Conservation (phyloP, 1,140 invertebrate species). For the Chrysoperla carnea region DNA sequence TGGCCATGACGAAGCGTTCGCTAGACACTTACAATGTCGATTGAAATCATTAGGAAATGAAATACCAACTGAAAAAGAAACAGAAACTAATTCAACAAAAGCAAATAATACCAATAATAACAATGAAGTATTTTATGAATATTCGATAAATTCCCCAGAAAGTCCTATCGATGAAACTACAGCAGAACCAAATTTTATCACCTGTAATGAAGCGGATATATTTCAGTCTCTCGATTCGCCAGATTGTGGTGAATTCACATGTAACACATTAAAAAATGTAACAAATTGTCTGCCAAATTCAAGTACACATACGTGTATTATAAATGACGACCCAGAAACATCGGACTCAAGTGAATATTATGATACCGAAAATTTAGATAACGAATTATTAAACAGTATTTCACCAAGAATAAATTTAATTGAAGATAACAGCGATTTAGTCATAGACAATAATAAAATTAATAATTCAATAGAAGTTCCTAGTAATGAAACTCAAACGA, state of each 20-base stretch:
- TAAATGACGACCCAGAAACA: slow-evolving; percentile 25
- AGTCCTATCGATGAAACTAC: slow-evolving; percentile 41
- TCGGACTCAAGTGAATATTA: slow-evolving; percentile 32
- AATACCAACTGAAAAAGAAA: slow-evolving; percentile 12
- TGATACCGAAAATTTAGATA: slow-evolving; percentile 26
- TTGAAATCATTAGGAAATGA: slow-evolving; percentile 39
- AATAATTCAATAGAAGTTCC: not conserved
- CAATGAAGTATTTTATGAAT: slow-evolving; percentile 26
- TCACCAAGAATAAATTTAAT: slow-evolving; percentile 4
- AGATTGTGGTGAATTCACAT: slow-evolving; percentile 5
- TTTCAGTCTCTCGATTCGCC: too few relatives aligned
- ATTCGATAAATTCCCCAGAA: slow-evolving; percentile 39
- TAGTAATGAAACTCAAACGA: not conserved
- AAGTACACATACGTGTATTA: slow-evolving; percentile 22
- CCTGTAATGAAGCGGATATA: too few relatives aligned
- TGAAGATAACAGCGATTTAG: too few relatives aligned
- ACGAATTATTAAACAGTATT: slow-evolving; percentile 13
- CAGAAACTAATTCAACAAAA: slow-evolving; percentile 28
- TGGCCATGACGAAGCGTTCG: slow-evolving; percentile 59
- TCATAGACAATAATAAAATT: too few relatives aligned
- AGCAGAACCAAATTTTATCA: slow-evolving; percentile 3
- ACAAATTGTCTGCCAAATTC: slow-evolving; percentile 11
- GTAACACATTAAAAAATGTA: slow-evolving; percentile 4
- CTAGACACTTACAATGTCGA: slow-evolving; percentile 51
- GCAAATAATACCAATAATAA: slow-evolving; percentile 12